phyloP scores from a whole-genome alignment of 2,888 invertebrate species.

The Cheilosia grossa region DNA sequence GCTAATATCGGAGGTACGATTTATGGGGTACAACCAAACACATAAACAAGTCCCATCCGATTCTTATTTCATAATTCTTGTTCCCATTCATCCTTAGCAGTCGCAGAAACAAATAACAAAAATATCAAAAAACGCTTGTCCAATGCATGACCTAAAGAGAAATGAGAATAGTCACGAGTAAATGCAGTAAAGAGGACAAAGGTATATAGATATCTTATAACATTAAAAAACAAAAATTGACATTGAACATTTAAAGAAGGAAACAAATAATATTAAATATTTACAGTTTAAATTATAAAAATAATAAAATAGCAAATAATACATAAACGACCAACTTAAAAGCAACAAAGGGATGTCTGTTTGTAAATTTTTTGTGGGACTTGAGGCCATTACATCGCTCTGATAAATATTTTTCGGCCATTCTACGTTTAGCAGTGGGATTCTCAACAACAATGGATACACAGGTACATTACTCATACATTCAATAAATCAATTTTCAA shows the following conservation, averaged over 20 bases:
- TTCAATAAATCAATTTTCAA: constrained; percentile 40
- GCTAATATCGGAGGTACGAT: too few species aligned
- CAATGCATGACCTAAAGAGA: too few species aligned
- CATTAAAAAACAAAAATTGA: not conserved
- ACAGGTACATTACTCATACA: constrained; percentile 59
- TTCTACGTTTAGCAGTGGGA: constrained; percentile 67
- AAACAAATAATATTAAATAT: constrained; percentile 31
- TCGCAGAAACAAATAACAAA: too few species aligned
- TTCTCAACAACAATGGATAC: constrained; percentile 73
- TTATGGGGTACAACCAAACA: too few species aligned
- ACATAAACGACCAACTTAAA: constrained; percentile 45
- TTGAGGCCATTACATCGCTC: constrained; percentile 46
- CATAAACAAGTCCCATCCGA: too few species aligned
- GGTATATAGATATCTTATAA: too few species aligned
- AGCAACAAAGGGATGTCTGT: constrained; percentile 46
- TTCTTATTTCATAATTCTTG: too few species aligned
- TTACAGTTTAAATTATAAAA: constrained; percentile 31
- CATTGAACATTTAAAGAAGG: not conserved
- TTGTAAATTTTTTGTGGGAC: constrained; percentile 3
- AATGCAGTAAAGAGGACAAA: too few species aligned
- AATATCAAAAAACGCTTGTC: too few species aligned
- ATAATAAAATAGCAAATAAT: constrained; percentile 39
- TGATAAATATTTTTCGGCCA: constrained; percentile 59
- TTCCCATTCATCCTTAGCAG: too few species aligned
- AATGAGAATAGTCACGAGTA: too few species aligned